Percentiles rank a stretch among this genome's conserved stretches.
These are phyloP conservation scores for Drosophila lutescens DNA, from an alignment of 2,888 invertebrate genomes.

Conservation along the genomic window DNA sequence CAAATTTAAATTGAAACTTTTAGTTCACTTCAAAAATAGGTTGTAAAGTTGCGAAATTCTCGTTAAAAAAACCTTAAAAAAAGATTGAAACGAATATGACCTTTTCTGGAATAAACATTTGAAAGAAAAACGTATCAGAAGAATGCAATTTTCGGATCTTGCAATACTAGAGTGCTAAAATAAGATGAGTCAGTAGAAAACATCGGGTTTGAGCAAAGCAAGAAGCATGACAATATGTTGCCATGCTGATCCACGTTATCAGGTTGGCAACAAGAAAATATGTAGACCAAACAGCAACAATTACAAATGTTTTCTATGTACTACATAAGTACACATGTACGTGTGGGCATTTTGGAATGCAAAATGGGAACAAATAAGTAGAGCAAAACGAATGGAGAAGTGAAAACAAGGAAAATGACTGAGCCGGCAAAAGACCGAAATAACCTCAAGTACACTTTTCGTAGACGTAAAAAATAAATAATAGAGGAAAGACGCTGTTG, in stretches of 20 bases:
- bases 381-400: conserved; percentile 38
- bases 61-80: too few species aligned
- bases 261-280: conserved; percentile 30
- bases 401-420: conserved; percentile 14
- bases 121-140: too few species aligned
- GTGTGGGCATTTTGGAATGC: conserved; percentile 41
- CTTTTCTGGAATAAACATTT: too few species aligned
- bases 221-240: conserved; percentile 27
- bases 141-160: not conserved
- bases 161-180: not conserved
- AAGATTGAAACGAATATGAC: too few species aligned
- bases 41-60: not conserved
- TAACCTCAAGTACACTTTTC: conserved; percentile 47
- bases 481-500: conserved; percentile 7
- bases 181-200: conserved; percentile 18
- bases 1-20: not conserved
- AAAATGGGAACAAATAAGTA: conserved; percentile 38
- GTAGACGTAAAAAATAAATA: conserved; percentile 33
- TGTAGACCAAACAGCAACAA: conserved; percentile 24
- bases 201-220: not conserved
- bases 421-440: conserved; percentile 45
- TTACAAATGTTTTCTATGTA: conserved; percentile 20
- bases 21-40: not conserved
- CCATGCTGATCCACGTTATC: conserved; percentile 35
- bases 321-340: conserved; percentile 3